These are phyloP conservation scores for Caloenas nicobarica DNA, from an alignment of 2,113 vertebrate species.

Conservation along the genomic window DNA sequence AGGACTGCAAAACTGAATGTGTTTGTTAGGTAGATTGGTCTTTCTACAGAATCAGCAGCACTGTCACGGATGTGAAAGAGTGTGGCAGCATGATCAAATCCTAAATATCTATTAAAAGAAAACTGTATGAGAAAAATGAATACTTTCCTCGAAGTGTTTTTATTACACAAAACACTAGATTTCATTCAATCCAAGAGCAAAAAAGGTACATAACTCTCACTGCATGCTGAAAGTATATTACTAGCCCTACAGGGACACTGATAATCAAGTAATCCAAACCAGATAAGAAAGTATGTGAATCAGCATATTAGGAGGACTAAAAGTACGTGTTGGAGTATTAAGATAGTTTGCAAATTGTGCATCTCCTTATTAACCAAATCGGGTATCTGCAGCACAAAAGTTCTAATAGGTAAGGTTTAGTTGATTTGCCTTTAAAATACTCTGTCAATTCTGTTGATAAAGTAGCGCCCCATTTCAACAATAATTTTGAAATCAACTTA, in stretches of 20 bases:
- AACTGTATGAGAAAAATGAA: neutral
- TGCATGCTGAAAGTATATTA: neutral
- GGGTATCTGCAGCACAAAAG: neutral
- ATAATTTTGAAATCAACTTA: neutral
- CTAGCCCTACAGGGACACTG: neutral
- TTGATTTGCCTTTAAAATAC: neutral
- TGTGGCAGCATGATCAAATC: conserved; percentile 94
- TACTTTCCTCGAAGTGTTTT: neutral
- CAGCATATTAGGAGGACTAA: neutral
- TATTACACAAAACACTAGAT: neutral
- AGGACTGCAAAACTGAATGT: conserved; percentile 91
- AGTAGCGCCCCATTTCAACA: neutral
- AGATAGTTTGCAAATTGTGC: neutral
- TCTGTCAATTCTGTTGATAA: neutral
- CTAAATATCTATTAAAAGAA: conserved; percentile 82
- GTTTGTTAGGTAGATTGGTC: conserved; percentile 91
- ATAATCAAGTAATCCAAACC: neutral
- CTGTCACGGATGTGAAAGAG: conserved; percentile 96
- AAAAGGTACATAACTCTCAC: neutral
- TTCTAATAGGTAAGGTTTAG: neutral
- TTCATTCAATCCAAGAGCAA: neutral
- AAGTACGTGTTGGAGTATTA: neutral
- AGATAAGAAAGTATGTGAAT: neutral
- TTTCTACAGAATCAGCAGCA: conserved; percentile 90
- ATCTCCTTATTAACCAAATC: neutral